These are phyloP conservation scores for Theonella swinhoei DNA, from an alignment of 37 sponge, comb jelly and placozoan species.

Conservation along the genomic window DNA sequence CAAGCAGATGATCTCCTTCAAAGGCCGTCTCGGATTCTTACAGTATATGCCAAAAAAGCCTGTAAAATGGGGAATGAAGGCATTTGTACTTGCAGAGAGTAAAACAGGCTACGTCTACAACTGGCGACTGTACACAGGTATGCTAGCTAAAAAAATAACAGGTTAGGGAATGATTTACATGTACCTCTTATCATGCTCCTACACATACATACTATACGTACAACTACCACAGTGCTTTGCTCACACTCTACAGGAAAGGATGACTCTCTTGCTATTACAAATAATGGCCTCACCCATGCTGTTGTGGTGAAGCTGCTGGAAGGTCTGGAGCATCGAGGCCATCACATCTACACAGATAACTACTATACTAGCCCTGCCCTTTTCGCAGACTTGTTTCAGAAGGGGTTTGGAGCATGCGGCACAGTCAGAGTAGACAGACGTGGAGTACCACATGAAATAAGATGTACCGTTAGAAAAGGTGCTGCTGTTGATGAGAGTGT, in stretches of 20 bases:
- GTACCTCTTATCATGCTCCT: no score
- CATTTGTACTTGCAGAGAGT: no score
- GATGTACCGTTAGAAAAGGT: not conserved
- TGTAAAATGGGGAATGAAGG: no score
- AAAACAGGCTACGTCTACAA: no score
- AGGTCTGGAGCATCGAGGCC: slow-evolving; percentile 5
- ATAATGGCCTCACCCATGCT: not conserved
- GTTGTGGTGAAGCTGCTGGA: slow-evolving; percentile 12
- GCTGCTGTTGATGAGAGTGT: slow-evolving; percentile 6
- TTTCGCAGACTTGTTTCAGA: not conserved
- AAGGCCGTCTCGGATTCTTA: no score
- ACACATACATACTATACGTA: no score
- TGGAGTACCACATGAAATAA: slow-evolving; percentile 35
- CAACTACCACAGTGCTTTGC: no score
- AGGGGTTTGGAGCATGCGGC: slow-evolving; percentile 49
- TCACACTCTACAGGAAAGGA: slow-evolving; percentile 32
- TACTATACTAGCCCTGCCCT: slow-evolving; percentile 53
- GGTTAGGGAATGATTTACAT: no score
- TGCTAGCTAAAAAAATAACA: no score
- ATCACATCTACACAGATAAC: slow-evolving; percentile 54
- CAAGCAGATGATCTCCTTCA: no score
- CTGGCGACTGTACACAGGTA: no score
- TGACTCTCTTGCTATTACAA: slow-evolving; percentile 1
- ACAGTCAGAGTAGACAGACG: slow-evolving; percentile 30
- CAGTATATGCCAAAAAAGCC: no score